Evolutionary conservation across 2,888 invertebrate genomes (phyloP), one percentile per base, ranked within the genome.

Genomic region (Euzophera pinguis): DNA sequence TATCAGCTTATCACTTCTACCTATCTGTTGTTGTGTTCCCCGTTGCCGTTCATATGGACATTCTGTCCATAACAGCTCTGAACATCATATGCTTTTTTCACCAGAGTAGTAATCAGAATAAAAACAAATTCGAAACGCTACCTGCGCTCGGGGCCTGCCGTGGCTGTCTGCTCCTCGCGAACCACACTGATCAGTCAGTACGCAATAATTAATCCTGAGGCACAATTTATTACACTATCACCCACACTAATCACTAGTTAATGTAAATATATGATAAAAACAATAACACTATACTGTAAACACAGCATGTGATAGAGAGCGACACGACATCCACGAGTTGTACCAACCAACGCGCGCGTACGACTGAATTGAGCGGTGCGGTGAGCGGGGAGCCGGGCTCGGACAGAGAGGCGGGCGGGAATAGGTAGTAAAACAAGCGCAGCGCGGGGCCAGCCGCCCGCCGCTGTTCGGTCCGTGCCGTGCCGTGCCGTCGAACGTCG

Each of bases 141-240:
- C 89, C 89, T 85, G 81, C 82, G 83, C 85, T 83, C 86, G 83
- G 81, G 77, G 83, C 72, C 78, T 78, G 84, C 82, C 86, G 88
- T 86, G 77, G 78, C 75, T 73, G 75, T 73, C 73, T 72, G 69
- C 68, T 77, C 69, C 73, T 71, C 65, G 64, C 69, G 65, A 75
- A 78, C 75, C 75, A 82, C 80, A 54, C 53, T 51, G 45, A 59
- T 50, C 47, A 56, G 48, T 50, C 47, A 56, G 48, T 42, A 56
- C 56, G 47, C 49, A 57, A 58, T 54, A 38, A 39, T 22, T 50
- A 55, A 56, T 60, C 58, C 61, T 61, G 55, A 50, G 54, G 56
- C 59, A 63, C 62, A 56, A 66, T 50, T 53, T 66, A 62, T 66
- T 63, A 62, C 51, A 72, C 79, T 65, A 73, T 78, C 80, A 81